A percentile compares a stretch with the other conserved stretches of the same genome.
These are phyloP conservation scores for Tyto alba DNA, from an alignment of 2,113 vertebrate genomes.

Conservation along the genomic window DNA sequence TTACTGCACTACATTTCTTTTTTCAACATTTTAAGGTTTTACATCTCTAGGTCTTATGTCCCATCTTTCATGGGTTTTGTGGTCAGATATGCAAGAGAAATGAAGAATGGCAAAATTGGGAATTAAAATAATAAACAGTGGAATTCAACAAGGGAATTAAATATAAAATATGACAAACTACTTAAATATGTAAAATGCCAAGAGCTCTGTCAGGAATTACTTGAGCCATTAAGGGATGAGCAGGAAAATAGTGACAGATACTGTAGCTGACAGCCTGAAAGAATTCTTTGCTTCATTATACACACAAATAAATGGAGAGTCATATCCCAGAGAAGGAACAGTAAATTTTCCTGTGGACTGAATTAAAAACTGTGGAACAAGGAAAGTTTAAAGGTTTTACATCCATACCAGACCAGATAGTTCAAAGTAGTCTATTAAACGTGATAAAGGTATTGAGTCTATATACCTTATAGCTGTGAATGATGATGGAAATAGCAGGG, in stretches of 20 bases:
- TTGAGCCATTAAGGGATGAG: background rate
- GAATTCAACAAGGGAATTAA: background rate
- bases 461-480: background rate
- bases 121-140: background rate
- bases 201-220: background rate
- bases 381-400: background rate
- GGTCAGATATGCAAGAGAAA: background rate
- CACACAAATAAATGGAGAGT: background rate
- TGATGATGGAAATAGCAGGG: background rate
- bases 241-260: background rate
- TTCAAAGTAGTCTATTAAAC: background rate
- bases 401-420: background rate
- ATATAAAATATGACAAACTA: background rate
- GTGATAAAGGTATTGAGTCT: background rate
- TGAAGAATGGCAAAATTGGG: background rate
- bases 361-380: background rate
- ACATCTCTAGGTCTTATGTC: background rate
- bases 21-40: background rate
- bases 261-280: background rate
- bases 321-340: background rate
- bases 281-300: background rate
- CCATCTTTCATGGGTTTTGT: background rate
- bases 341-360: background rate
- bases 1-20: background rate
- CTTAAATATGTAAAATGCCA: background rate